Conservation (phyloP, 1,140 invertebrate species). For the Scaptomyza pallida region DNA sequence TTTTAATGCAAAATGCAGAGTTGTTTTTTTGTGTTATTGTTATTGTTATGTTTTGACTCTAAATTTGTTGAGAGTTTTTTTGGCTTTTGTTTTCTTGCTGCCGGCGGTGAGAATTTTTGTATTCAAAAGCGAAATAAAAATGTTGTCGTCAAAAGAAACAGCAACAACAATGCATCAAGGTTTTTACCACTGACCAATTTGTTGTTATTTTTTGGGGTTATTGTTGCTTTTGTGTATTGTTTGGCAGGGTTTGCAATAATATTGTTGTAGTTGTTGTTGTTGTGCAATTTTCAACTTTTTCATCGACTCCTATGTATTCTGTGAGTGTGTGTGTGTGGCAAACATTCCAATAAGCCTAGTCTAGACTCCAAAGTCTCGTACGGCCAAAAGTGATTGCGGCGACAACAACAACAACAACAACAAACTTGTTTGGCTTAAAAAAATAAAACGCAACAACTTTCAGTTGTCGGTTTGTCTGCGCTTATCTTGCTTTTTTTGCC, state of each 20-base stretch:
- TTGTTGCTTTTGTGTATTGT: constrained; percentile 39
- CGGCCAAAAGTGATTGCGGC: constrained; percentile 71
- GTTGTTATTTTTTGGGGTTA: constrained; percentile 21
- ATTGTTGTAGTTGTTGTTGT: constrained; percentile 35
- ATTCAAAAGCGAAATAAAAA: constrained; percentile 52
- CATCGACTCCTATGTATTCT: constrained; percentile 24
- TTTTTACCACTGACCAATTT: constrained; percentile 55
- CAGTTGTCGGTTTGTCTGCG: constrained; percentile 61
- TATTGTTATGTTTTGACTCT: constrained; percentile 36
- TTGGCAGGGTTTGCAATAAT: constrained; percentile 33
- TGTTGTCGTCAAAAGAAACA: constrained; percentile 45
- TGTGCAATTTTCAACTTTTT: constrained; percentile 57
- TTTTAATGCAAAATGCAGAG: constrained; percentile 57
- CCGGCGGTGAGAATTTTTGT: constrained; percentile 58
- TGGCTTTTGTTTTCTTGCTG: constrained; percentile 39
- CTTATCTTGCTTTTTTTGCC: constrained; percentile 57
- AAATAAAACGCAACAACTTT: constrained; percentile 70
- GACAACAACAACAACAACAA: constrained; percentile 49
- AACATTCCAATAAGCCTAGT: constrained; percentile 63
- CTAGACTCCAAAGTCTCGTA: constrained; percentile 52
- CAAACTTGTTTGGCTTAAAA: constrained; percentile 71
- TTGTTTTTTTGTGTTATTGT: background rate
- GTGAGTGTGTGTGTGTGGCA: constrained; percentile 26
- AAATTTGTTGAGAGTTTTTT: constrained; percentile 52
- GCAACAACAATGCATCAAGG: constrained; percentile 53